Evolutionary conservation across 2,113 vertebrate species (phyloP).

Genomic region (Antigone vipio): DNA sequence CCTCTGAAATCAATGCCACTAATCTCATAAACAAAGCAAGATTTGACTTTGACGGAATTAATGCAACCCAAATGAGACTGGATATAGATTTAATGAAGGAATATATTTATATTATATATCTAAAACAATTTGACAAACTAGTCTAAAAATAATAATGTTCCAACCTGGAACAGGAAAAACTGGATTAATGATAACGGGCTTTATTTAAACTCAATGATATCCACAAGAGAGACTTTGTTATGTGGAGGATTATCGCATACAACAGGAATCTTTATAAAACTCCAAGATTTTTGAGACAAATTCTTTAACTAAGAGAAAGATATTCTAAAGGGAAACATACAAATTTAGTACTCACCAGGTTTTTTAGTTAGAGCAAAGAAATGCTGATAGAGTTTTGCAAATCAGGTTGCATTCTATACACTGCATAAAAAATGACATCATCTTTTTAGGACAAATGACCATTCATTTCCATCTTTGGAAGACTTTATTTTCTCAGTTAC

Average conservation of each 20-base stretch:
- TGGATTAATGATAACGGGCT: neutral
- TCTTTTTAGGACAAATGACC: neutral
- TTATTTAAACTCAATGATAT: neutral
- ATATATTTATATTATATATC: neutral
- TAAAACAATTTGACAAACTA: neutral
- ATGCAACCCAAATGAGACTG: neutral
- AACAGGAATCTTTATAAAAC: neutral
- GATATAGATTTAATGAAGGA: neutral
- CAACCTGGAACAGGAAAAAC: neutral
- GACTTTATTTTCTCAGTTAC: neutral
- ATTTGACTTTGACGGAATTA: neutral
- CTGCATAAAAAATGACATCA: neutral
- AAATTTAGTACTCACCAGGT: neutral
- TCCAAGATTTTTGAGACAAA: neutral
- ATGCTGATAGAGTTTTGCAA: neutral
- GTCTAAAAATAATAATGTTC: neutral
- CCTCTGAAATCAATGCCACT: neutral
- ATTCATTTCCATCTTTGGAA: neutral
- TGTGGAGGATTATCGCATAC: rapidly evolving
- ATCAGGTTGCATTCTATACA: neutral
- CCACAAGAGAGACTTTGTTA: neutral
- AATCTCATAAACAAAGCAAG: neutral
- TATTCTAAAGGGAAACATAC: neutral
- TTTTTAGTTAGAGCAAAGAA: neutral
- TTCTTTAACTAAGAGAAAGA: neutral